Percentiles rank a stretch among this genome's conserved stretches.
Conservation (phyloP, 1,140 invertebrate species). For the Caerostris darwini region DNA sequence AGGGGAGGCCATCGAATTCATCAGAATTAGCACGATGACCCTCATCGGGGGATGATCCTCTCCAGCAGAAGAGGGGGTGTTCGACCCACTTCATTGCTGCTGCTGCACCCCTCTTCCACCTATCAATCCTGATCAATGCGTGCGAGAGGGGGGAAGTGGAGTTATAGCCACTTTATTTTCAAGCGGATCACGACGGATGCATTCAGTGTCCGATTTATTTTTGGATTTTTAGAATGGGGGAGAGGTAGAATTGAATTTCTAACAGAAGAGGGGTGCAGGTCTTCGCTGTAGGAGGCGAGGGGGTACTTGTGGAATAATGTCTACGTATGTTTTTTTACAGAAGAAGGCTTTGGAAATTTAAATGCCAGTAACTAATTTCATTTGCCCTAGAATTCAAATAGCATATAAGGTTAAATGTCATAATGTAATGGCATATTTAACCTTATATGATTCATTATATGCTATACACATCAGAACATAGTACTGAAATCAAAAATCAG, state of each 20-base stretch:
- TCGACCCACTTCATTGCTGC: not conserved
- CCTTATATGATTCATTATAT: no score
- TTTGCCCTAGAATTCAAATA: no score
- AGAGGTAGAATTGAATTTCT: not conserved
- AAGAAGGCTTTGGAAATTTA: no score
- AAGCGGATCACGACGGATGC: not conserved
- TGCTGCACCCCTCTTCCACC: not conserved
- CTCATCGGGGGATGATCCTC: not conserved
- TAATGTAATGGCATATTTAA: no score
- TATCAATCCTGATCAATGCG: constrained; percentile 56
- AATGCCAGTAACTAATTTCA: no score
- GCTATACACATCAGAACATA: no score
- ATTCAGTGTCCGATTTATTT: not conserved
- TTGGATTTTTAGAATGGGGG: not conserved
- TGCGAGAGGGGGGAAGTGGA: not conserved
- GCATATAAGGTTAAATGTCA: no score
- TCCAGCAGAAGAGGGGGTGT: not conserved
- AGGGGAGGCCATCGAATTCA: not conserved
- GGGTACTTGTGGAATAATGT: no score
- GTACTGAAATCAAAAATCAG: no score
- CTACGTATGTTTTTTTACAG: no score
- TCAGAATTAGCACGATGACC: constrained; percentile 56
- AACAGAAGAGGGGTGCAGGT: not conserved
- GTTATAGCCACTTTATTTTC: constrained; percentile 60
- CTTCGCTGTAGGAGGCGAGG: no score